Base-by-base conservation (phyloP, 1,140 invertebrate genomes). In the Bombus confusus region DNA sequence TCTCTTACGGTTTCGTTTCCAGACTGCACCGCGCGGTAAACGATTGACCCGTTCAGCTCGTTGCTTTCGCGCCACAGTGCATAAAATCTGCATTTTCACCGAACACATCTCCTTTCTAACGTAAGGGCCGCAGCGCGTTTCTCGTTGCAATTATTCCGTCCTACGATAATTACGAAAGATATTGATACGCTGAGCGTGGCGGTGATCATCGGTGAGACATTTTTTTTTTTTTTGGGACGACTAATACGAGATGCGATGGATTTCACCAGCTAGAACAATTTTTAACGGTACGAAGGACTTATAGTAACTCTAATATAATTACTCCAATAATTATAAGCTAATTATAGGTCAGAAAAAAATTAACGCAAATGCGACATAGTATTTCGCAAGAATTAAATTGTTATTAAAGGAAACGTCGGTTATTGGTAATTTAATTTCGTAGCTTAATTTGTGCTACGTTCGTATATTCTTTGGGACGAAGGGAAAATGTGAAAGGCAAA, bases 31-130 rank as follows among this genome's bases (percentile, higher is more conserved):
- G 59, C 37, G 85, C 41, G 68, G 69, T 9, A n/a, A 74, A 41
- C 77, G 88, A 84, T 87, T 89, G 64, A 84, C 69, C 59, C 39
- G 39, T 18, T 64, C 52, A 75, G 52, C 73, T 43, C 41, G 28
- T 12, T 28, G 28, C 69, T 72, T 72, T 72, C n/a, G 8, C 39
- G 39, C 69, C 25, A 41, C 12, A 41, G 12, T 6, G 37, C 25
- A 15, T 6, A 25, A 39, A 13, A 37, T 69, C 1, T 25, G 66
- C 10, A 31, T 31, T 25, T 62, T n/a, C 28, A 62, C 34, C 66
- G 34, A 71, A 37, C 37, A 71, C 25, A 22, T 68, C 25, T 22
- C 34, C n/a, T 66, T 3, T 31, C n/a, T 31, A n/a, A n/a, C 28
- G 12, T 5, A 62, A 28, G 28, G 3, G 28, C 4, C 10, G 18